phyloP scores from a whole-genome alignment of 2,797 vertebrate species.

The Leptatherina wallacei region DNA sequence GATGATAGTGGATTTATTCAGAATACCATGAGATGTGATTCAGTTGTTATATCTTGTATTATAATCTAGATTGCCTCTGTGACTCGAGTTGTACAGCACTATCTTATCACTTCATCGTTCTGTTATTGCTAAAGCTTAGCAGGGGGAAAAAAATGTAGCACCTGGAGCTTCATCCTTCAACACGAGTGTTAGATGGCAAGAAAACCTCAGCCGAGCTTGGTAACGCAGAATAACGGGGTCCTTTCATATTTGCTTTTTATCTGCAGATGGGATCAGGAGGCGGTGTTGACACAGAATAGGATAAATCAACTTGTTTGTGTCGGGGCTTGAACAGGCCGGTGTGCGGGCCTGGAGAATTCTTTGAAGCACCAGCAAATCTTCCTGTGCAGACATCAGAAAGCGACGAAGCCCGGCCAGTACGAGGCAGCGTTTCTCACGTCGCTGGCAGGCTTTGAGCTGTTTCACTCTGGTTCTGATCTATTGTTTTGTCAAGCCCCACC shows the following conservation, averaged over 20 bases:
- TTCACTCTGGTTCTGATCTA: constrained; percentile 42
- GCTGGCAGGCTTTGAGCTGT: constrained; percentile 19
- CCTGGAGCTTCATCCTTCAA: constrained; percentile 42
- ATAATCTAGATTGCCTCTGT: not conserved
- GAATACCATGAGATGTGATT: too few species aligned
- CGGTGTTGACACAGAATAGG: constrained; percentile 63
- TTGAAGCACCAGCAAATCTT: constrained; percentile 58
- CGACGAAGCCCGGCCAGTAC: constrained; percentile 17
- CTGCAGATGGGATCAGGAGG: constrained; percentile 54
- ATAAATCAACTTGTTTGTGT: constrained; percentile 67
- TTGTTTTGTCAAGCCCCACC: constrained; percentile 56
- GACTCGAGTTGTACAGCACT: not conserved
- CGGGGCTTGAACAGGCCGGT: constrained; percentile 51
- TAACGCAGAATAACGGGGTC: constrained; percentile 19
- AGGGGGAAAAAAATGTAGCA: constrained; percentile 50
- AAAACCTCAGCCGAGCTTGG: constrained; percentile 25
- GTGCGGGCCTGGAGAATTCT: constrained; percentile 35
- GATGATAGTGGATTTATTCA: not conserved
- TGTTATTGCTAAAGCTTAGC: constrained; percentile 30
- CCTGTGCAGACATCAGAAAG: constrained; percentile 51
- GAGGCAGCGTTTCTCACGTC: constrained; percentile 37
- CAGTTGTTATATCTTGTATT: constrained; percentile 1
- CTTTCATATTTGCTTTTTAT: constrained; percentile 47
- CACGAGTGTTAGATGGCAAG: constrained; percentile 31
- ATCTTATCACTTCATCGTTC: constrained; percentile 31